These are phyloP conservation scores for Panzeria rudis DNA, from an alignment of 2,888 invertebrate genomes.

Conservation along the genomic window DNA sequence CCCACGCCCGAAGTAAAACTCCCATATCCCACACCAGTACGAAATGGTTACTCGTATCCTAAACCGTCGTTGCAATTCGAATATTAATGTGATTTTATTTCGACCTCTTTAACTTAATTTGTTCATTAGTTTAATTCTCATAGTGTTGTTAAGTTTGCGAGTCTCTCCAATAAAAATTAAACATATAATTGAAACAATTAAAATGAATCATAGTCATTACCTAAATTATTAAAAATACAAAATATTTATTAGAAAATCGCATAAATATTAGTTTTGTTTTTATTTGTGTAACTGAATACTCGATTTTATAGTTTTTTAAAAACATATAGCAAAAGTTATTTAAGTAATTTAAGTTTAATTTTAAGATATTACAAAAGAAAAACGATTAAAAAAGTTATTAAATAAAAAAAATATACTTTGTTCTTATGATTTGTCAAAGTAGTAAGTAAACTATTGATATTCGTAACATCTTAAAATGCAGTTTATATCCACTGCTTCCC, in stretches of 20 bases:
- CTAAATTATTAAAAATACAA: slow-evolving; percentile 53
- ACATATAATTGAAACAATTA: slow-evolving; percentile 2
- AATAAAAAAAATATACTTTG: neutral
- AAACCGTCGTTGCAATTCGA: slow-evolving; percentile 77
- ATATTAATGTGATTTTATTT: slow-evolving; percentile 72
- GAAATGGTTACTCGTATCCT: slow-evolving; percentile 76
- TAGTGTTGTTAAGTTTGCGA: slow-evolving; percentile 65
- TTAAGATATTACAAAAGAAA: slow-evolving; percentile 23
- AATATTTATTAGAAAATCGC: slow-evolving; percentile 1
- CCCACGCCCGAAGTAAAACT: slow-evolving; percentile 54
- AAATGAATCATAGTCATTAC: slow-evolving; percentile 79
- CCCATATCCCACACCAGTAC: slow-evolving; percentile 59
- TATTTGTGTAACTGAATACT: slow-evolving; percentile 31
- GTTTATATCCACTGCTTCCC: too few species aligned
- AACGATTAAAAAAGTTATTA: slow-evolving; percentile 15
- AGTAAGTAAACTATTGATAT: neutral
- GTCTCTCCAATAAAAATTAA: slow-evolving; percentile 26
- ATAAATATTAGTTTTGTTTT: too few species aligned
- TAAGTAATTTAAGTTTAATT: slow-evolving; percentile 40
- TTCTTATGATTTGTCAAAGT: neutral
- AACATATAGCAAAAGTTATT: slow-evolving; percentile 1
- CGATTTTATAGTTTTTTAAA: slow-evolving; percentile 50
- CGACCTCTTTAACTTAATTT: neutral
- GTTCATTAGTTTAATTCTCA: slow-evolving; percentile 50
- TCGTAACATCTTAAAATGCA: too few species aligned